These are phyloP conservation scores for Bombus balteatus DNA, from an alignment of 1,140 invertebrate species.

Conservation along the genomic window DNA sequence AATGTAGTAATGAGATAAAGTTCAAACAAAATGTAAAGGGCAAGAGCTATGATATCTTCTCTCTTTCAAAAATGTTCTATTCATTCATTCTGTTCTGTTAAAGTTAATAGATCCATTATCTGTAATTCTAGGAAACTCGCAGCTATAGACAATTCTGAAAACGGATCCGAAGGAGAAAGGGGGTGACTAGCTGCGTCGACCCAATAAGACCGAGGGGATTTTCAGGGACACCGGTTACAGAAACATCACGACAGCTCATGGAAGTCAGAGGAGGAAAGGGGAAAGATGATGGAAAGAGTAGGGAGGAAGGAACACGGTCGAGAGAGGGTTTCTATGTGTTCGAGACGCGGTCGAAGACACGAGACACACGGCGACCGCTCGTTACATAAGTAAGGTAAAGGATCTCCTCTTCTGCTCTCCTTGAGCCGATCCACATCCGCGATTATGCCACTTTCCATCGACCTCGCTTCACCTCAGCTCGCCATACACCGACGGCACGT, in stretches of 20 bases:
- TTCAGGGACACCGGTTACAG: conserved; percentile 59
- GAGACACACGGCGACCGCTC: conserved; percentile 72
- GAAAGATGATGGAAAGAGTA: conserved; percentile 9
- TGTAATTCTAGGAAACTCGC: not conserved
- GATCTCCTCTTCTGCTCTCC: conserved; percentile 77
- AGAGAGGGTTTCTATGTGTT: conserved; percentile 53
- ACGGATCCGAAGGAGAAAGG: conserved; percentile 8
- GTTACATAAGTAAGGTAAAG: conserved; percentile 81
- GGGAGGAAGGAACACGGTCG: conserved; percentile 6
- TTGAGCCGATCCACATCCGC: conserved; percentile 79
- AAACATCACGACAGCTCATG: not conserved
- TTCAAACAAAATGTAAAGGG: too few species aligned
- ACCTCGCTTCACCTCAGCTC: conserved; percentile 70
- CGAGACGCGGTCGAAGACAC: conserved; percentile 78
- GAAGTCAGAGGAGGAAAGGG: conserved; percentile 24
- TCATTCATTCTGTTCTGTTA: not conserved
- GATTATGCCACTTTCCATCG: conserved; percentile 81
- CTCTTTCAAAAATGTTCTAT: not conserved
- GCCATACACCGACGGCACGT: conserved; percentile 29
- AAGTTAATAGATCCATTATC: not conserved
- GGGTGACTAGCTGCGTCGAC: not conserved
- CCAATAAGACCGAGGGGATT: conserved; percentile 30
- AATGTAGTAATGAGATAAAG: too few species aligned
- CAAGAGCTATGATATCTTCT: too few species aligned
- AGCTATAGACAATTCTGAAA: not conserved